Evolutionary conservation across 1,140 invertebrate genomes (phyloP), one percentile per base, ranked within the genome.

Genomic region (Drosophila orosa): DNA sequence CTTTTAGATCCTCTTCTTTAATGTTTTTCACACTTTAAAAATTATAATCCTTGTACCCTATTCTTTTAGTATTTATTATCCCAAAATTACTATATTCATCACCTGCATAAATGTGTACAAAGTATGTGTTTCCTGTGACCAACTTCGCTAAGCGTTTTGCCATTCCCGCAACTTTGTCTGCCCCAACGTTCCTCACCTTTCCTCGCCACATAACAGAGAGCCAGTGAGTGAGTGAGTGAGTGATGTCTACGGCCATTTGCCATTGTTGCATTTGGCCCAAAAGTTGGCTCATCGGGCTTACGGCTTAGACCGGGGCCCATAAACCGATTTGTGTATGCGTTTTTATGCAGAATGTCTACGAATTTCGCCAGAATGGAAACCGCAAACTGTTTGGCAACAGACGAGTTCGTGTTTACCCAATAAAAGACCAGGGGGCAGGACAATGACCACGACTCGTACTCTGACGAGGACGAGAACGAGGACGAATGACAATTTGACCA

Each of bases 341-440:
- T 78, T 78, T 69, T 78, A 68, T 52, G 50, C 50, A 45, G 58
- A 27, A 44, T 50, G 42, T 22, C 39, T 22, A 15, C 40, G 44
- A 44, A 62, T 80, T 78, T 71, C 54, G 68, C 45, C 60, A 48
- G 58, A 87, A 73, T 61, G 50, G 25, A 66, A 80, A 89, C 83
- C 83, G 44, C 83, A 87, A 86, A 83, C 66, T 82, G 83, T 83
- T 86, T 87, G 71, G 40, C 66, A 79, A 84, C 44, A 67, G 66
- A 67, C 56, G 31, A 60, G 25, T 59, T 80, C 37, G 55, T 63
- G 73, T 54, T 74, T 74, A 48, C 39, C 61, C 78, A 85, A 71
- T 78, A 66, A 75, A 47, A 56, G 55, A 40, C 40, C 40, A 55
- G 57, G 54, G 58, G 22, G 25, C 44, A 31, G 48, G 48, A 22